Evolutionary conservation across 2,888 invertebrate genomes (phyloP).

Genomic region (Euproctis similis): DNA sequence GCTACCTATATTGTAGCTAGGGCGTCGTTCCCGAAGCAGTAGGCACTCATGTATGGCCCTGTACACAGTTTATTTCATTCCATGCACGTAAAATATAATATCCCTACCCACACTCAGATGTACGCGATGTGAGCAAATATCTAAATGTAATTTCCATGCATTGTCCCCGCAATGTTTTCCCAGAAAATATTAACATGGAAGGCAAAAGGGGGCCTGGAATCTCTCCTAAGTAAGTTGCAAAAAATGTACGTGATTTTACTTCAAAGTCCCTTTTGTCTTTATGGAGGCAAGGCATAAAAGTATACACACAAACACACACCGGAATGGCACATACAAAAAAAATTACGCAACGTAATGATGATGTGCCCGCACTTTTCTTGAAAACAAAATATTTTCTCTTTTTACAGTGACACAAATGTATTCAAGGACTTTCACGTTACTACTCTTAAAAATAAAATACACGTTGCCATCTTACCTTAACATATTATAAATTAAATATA

Average conservation of each 20-base stretch:
- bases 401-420: slow-evolving; percentile 66
- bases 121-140: slow-evolving; percentile 72
- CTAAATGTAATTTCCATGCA: slow-evolving; percentile 76
- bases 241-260: slow-evolving; percentile 77
- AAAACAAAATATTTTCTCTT: slow-evolving; percentile 70
- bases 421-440: slow-evolving; percentile 49
- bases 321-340: slow-evolving; percentile 72
- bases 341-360: slow-evolving; percentile 74
- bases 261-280: slow-evolving; percentile 76
- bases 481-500: too few species aligned
- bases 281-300: slow-evolving; percentile 72
- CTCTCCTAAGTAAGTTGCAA: slow-evolving; percentile 76
- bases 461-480: too few species aligned
- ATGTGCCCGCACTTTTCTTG: slow-evolving; percentile 68
- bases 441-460: too few species aligned
- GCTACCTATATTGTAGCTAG: slow-evolving; percentile 43
- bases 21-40: slow-evolving; percentile 17
- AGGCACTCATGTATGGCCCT: slow-evolving; percentile 43
- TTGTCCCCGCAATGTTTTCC: slow-evolving; percentile 75
- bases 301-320: slow-evolving; percentile 67
- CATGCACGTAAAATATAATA: slow-evolving; percentile 75
- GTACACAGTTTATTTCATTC: slow-evolving; percentile 74
- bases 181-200: slow-evolving; percentile 75
- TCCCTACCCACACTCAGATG: slow-evolving; percentile 67
- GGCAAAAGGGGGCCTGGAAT: slow-evolving; percentile 73